phyloP scores from a whole-genome alignment of 1,140 invertebrate species.

The Drosophila malerkotliana region DNA sequence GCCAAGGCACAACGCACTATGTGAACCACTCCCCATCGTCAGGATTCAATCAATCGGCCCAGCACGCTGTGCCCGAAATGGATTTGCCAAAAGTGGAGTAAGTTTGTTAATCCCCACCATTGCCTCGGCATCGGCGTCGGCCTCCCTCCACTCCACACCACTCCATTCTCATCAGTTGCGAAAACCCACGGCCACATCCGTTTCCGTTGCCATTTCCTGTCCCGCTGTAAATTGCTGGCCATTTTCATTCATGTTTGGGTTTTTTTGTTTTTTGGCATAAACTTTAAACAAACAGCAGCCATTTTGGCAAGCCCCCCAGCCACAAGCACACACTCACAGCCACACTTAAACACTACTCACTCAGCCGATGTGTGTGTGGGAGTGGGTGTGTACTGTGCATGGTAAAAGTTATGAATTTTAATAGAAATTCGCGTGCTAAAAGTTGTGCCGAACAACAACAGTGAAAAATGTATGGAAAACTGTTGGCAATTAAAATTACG shows the following conservation, averaged over 20 bases:
- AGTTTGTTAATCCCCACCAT: constrained; percentile 40
- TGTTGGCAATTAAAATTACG: constrained; percentile 78
- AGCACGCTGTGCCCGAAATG: constrained; percentile 32
- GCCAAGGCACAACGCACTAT: constrained; percentile 28
- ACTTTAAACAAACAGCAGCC: constrained; percentile 65
- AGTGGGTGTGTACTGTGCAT: constrained; percentile 31
- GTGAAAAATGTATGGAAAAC: constrained; percentile 64
- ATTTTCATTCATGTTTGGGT: constrained; percentile 63
- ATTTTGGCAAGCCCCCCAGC: constrained; percentile 50
- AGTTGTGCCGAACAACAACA: constrained; percentile 51
- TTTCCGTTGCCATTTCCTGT: constrained; percentile 73
- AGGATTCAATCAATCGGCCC: constrained; percentile 58
- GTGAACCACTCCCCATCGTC: constrained; percentile 30
- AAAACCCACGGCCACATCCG: constrained; percentile 51
- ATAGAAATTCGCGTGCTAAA: constrained; percentile 71
- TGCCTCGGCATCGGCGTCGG: not conserved
- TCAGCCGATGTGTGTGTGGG: constrained; percentile 32
- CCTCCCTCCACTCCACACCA: not conserved
- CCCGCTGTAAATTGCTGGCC: constrained; percentile 68
- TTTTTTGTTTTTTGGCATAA: constrained; percentile 50
- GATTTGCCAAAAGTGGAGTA: constrained; percentile 60
- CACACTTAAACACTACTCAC: constrained; percentile 21
- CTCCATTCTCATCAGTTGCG: too few relatives aligned
- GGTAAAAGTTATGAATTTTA: constrained; percentile 79
- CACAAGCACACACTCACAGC: constrained; percentile 12